A percentile compares a stretch with the other conserved stretches of the same genome.
phyloP scores from a whole-genome alignment of 2,888 invertebrate genomes.

The Omphaloscelis lunosa region DNA sequence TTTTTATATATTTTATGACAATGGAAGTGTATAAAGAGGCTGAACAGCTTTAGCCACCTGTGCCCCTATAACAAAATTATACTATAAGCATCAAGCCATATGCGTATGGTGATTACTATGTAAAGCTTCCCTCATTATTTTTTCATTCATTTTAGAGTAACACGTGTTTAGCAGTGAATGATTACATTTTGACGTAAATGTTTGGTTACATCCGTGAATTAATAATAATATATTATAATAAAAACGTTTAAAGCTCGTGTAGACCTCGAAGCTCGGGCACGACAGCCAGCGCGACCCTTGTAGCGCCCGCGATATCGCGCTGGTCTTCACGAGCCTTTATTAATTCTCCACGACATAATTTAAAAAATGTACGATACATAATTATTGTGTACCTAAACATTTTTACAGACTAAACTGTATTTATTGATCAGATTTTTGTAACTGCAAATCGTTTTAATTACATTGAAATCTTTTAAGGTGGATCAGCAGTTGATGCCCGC shows the following conservation, averaged over 20 bases:
- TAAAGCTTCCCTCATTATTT: neutral
- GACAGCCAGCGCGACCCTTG: too few species aligned
- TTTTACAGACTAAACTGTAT: neutral
- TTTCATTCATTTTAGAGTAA: neutral
- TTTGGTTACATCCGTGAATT: neutral
- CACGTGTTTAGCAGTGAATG: neutral
- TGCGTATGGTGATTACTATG: neutral
- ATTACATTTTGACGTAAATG: neutral
- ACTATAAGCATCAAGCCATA: neutral
- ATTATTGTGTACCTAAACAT: too few species aligned
- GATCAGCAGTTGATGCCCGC: too few species aligned
- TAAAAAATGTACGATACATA: too few species aligned
- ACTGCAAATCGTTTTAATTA: neutral
- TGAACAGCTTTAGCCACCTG: constrained; percentile 8
- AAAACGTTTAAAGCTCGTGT: too few species aligned
- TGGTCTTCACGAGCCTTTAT: too few species aligned
- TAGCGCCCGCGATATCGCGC: too few species aligned
- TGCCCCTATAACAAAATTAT: neutral
- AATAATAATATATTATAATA: too few species aligned
- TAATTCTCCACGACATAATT: too few species aligned
- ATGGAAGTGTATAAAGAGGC: constrained; percentile 16
- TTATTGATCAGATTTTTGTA: neutral
- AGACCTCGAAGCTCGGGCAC: too few species aligned
- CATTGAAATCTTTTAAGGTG: neutral
- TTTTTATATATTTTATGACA: constrained; percentile 16